phyloP scores from a whole-genome alignment of 2,113 vertebrate species.

The Chloroceryle aenea region DNA sequence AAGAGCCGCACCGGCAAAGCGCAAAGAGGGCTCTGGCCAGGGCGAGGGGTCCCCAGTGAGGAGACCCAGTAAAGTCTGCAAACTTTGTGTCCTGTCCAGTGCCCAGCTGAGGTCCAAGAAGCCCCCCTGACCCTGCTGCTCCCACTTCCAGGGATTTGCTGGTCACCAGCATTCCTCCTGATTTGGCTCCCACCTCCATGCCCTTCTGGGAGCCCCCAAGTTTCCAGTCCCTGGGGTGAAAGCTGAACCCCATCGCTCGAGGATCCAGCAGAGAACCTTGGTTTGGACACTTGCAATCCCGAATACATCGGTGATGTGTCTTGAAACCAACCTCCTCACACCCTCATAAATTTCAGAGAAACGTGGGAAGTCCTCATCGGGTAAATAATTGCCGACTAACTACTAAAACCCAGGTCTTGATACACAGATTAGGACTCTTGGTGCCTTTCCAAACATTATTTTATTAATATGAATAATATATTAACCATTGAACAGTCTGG shows the following conservation, averaged over 20 bases:
- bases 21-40: neutral
- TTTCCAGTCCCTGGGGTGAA: neutral
- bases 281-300: neutral
- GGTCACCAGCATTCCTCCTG: neutral
- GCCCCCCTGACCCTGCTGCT: accelerated
- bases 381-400: slow-evolving; percentile 28
- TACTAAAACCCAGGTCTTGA: neutral
- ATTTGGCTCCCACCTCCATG: neutral
- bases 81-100: neutral
- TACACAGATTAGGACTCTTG: slow-evolving; percentile 1
- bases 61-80: neutral
- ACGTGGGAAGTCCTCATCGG: neutral
- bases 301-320: accelerated
- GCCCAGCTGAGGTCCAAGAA: accelerated
- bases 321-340: neutral
- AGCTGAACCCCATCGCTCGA: accelerated
- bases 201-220: accelerated
- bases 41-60: accelerated
- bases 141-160: accelerated
- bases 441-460: slow-evolving; percentile 73
- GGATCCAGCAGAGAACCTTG: accelerated
- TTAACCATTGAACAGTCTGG: slow-evolving; percentile 78
- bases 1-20: neutral
- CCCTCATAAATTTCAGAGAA: neutral
- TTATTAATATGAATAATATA: slow-evolving; percentile 83